These are phyloP conservation scores for Tetranychus truncatus DNA, from an alignment of 2,888 invertebrate genomes.

Conservation along the genomic window DNA sequence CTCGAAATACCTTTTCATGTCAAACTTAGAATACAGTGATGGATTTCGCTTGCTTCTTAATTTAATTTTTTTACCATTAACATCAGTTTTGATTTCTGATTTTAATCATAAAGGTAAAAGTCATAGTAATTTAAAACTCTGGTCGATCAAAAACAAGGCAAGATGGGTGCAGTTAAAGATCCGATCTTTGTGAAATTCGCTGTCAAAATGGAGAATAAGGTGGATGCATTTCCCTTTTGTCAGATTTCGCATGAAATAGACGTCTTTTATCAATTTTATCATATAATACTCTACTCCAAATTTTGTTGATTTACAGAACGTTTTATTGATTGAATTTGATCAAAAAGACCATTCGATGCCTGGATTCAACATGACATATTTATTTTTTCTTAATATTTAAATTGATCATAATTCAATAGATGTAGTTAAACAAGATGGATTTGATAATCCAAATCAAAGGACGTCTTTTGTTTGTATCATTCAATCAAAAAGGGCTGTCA, in stretches of 20 bases:
- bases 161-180: constrained; percentile 23
- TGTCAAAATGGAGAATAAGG: constrained; percentile 61
- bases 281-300: not conserved
- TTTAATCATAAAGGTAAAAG: too few species aligned
- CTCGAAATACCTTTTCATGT: too few species aligned
- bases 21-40: too few species aligned
- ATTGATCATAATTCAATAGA: not conserved
- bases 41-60: too few species aligned
- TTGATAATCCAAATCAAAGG: too few species aligned
- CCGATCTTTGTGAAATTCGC: constrained; percentile 68
- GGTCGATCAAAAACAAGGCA: too few species aligned
- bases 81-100: too few species aligned
- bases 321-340: constrained; percentile 66
- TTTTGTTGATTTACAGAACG: constrained; percentile 32
- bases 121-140: too few species aligned
- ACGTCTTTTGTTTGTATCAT: too few species aligned
- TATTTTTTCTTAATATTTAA: not conserved
- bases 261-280: not conserved
- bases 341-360: constrained; percentile 64
- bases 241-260: not conserved
- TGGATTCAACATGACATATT: constrained; percentile 36
- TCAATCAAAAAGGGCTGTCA: not conserved
- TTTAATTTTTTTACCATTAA: too few species aligned
- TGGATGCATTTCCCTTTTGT: not conserved
- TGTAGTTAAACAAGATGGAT: too few species aligned